Evolutionary conservation across 2,113 vertebrate species (phyloP), one percentile per base, ranked within the genome.

Genomic region (Dipodomys ordii): DNA sequence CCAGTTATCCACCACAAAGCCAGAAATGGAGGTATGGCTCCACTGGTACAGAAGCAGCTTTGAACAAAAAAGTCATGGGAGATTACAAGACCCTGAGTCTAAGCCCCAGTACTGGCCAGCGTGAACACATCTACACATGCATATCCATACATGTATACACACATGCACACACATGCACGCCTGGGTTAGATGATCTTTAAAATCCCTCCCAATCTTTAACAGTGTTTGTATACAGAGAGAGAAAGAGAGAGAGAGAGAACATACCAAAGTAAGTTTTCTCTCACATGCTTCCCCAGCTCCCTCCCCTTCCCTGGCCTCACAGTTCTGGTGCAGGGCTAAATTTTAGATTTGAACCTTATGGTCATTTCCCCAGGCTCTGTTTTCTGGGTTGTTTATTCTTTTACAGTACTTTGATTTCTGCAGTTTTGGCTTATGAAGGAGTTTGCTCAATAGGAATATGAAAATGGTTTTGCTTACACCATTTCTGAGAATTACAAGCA

Each of bases 401-500:
- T 92, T 95, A 96, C 93, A 95, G 94, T 89, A 95, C 94, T 95
- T 89, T 95, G 91, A 96, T 91, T 95, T 91, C 35, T 94, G 85
- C 69, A 96, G 65, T 84, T 95, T 94, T 94, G 94, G 96, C 94
- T 88, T 65, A 87, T 6, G 49, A 78, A 46, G 23, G 64, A 69
- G 73, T 92, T 95, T 96, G 93, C 94, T 84, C 87, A 96, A 95
- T 67, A 94, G 44, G 49, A 91, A 81, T 94, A 81, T 57, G 53
- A 85, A 90, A 96, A 81, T 65, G 91, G 64, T 85, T 93, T 83
- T 96, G 91, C 93, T 95, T 95, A 79, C 82, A 82, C 94, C 82
- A 95, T 78, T 95, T 97, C 94, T 76, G 78, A 94, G 90, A 97
- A 97, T 96, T 89, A 91, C 74, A 96, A 95, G 91, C 96, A 96